These are phyloP conservation scores for Pantherophis alleghaniensis DNA, from an alignment of 2,797 vertebrate species.

Conservation along the genomic window DNA sequence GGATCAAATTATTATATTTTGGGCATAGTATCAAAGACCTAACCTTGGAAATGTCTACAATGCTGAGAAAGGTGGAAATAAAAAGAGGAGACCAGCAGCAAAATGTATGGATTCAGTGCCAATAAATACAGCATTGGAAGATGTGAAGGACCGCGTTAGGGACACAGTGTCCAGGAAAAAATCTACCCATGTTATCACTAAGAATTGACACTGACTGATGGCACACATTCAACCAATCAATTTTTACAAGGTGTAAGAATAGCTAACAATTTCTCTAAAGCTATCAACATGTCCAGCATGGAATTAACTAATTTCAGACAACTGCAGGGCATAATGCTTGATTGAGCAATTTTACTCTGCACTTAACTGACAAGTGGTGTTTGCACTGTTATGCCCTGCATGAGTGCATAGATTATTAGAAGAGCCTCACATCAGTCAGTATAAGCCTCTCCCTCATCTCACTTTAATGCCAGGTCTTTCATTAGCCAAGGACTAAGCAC, in stretches of 20 bases:
- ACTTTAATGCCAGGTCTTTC: neutral
- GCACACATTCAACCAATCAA: neutral
- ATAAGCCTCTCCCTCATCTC: neutral
- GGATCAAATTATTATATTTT: neutral
- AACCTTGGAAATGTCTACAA: neutral
- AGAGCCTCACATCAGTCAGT: neutral
- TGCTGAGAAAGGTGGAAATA: neutral
- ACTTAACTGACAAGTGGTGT: neutral
- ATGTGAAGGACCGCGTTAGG: neutral
- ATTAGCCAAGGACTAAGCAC: neutral
- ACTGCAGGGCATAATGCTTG: neutral
- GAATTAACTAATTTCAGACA: constrained; percentile 11
- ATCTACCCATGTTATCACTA: neutral
- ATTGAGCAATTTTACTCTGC: neutral
- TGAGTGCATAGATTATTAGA: neutral
- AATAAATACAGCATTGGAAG: neutral
- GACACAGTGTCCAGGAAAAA: neutral
- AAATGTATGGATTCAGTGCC: neutral
- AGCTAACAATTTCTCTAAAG: neutral
- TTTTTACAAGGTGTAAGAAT: neutral
- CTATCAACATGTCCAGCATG: neutral
- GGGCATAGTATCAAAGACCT: neutral
- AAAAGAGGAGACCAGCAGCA: neutral
- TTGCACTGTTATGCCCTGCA: neutral
- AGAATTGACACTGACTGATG: neutral